Evolutionary conservation across 1,140 invertebrate genomes (phyloP).

Genomic region (Cyclargus thomasi): DNA sequence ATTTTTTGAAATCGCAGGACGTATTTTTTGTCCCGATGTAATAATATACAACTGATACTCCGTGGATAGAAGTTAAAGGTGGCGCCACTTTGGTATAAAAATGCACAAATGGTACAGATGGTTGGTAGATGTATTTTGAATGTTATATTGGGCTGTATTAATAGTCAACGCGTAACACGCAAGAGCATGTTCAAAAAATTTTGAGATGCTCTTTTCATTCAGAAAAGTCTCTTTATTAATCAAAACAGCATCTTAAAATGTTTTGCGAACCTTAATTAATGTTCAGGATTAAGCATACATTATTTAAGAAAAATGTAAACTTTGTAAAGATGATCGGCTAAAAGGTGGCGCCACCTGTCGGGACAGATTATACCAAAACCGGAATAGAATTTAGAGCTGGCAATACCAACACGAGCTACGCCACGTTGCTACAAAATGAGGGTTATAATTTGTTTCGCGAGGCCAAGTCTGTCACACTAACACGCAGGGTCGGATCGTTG

Average conservation of each 20-base stretch:
- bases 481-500: neutral
- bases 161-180: no score
- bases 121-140: no score
- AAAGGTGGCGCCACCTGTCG: neutral
- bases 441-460: neutral
- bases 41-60: neutral
- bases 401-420: neutral
- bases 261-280: no score
- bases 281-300: no score
- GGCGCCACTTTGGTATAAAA: neutral
- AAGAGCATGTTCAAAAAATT: no score
- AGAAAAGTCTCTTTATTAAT: no score
- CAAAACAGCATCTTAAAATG: no score
- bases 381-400: slow-evolving; percentile 2
- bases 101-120: no score
- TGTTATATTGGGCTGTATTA: no score
- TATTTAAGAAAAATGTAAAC: no score
- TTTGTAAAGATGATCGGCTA: neutral
- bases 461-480: slow-evolving; percentile 19
- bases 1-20: neutral
- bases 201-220: no score
- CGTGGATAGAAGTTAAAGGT: neutral
- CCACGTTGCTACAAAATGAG: neutral
- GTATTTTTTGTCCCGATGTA: neutral
- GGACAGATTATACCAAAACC: neutral